Evolutionary conservation across 2,113 vertebrate genomes (phyloP).

Genomic region (Python bivittatus): DNA sequence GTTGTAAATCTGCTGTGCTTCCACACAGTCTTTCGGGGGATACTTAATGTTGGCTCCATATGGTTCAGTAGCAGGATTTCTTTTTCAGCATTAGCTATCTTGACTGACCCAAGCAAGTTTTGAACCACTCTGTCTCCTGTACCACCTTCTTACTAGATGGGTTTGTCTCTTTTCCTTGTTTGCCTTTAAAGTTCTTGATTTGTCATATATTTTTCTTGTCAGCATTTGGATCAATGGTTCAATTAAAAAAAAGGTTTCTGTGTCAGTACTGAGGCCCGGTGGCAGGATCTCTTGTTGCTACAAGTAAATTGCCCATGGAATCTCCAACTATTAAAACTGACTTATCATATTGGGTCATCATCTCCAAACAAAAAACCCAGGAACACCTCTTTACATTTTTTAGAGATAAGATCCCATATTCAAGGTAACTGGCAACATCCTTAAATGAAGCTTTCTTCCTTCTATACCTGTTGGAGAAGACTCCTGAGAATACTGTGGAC

Average conservation of each 20-base stretch:
- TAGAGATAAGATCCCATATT: background rate
- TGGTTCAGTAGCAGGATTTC: background rate
- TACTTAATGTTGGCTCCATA: conserved; percentile 5
- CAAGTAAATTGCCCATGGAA: background rate
- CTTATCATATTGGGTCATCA: background rate
- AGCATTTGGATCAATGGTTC: background rate
- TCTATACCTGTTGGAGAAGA: background rate
- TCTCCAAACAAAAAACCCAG: background rate
- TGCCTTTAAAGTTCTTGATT: background rate
- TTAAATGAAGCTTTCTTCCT: background rate
- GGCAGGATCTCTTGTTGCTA: background rate
- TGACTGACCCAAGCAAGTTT: background rate
- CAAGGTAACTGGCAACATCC: background rate
- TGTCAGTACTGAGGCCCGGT: background rate
- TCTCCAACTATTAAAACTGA: background rate
- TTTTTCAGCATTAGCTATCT: background rate
- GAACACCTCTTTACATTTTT: background rate
- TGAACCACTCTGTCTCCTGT: background rate
- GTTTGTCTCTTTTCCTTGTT: background rate
- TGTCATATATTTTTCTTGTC: background rate
- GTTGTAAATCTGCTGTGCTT: background rate
- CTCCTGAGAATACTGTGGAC: background rate
- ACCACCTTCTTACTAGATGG: background rate
- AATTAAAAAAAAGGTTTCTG: background rate
- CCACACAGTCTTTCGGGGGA: background rate